phyloP scores from a whole-genome alignment of 2,113 vertebrate species.

The Cephalopterus ornatus region DNA sequence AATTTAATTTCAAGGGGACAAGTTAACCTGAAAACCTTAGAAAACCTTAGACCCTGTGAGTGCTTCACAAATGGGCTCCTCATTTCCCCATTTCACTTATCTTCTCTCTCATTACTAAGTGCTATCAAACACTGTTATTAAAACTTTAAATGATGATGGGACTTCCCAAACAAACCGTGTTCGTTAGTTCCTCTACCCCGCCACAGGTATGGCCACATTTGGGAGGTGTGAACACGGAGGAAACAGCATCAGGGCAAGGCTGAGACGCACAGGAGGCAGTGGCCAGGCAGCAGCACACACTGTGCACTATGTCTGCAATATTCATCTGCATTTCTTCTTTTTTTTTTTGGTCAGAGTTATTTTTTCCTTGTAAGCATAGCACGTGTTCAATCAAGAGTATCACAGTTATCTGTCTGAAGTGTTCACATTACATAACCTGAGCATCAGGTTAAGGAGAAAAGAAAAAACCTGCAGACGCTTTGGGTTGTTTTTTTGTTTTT shows the following conservation, averaged over 20 bases:
- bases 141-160: neutral
- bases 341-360: neutral
- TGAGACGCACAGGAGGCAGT: neutral
- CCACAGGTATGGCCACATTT: neutral
- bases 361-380: neutral
- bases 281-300: neutral
- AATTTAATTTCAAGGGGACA: constrained; percentile 6
- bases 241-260: neutral
- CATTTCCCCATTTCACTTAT: neutral
- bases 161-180: neutral
- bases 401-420: neutral
- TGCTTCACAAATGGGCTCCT: neutral
- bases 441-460: neutral
- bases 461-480: neutral
- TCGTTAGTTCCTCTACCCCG: neutral
- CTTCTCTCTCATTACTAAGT: neutral
- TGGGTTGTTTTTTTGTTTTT: too few relatives aligned
- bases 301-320: neutral
- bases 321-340: neutral
- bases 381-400: neutral
- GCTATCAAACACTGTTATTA: neutral
- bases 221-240: neutral
- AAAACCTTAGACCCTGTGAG: neutral
- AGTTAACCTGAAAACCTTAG: neutral
- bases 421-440: neutral